These are phyloP conservation scores for Eumaeus atala DNA, from an alignment of 1,140 invertebrate species.

Conservation along the genomic window DNA sequence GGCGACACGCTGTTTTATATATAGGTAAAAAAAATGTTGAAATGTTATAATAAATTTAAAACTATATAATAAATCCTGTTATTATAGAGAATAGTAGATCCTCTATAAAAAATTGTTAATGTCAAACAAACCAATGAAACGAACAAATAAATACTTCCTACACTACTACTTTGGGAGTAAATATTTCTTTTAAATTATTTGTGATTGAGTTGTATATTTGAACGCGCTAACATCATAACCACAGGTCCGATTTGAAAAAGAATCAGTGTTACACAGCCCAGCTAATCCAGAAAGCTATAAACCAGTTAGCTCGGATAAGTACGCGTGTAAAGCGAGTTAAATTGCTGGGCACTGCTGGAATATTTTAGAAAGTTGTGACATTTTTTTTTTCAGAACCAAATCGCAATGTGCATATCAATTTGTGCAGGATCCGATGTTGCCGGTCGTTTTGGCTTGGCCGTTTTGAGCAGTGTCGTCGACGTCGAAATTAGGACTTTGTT, in stretches of 20 bases:
- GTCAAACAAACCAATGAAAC: not conserved
- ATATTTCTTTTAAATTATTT: not conserved
- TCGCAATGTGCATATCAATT: constrained; percentile 74
- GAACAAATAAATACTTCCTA: not conserved
- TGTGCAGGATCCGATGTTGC: constrained; percentile 72
- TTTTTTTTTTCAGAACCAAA: constrained; percentile 54
- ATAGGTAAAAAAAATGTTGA: no score
- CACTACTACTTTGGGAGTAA: not conserved
- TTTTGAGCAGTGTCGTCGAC: constrained; percentile 62
- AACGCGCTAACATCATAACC: not conserved
- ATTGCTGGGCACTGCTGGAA: not conserved
- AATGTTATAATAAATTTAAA: no score
- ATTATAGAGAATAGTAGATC: no score
- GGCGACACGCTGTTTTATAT: no score
- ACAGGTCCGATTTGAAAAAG: no score
- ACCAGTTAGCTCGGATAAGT: no score
- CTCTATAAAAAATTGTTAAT: no score
- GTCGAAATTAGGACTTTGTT: constrained; percentile 56
- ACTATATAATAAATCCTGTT: no score
- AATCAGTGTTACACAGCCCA: no score
- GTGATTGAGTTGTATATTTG: no score
- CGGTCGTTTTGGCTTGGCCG: constrained; percentile 68
- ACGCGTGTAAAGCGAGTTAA: no score
- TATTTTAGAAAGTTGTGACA: constrained; percentile 12
- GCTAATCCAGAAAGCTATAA: no score